A percentile compares a stretch with the other conserved stretches of the same genome.
phyloP scores from a whole-genome alignment of 2,113 vertebrate species.

The Equus quagga region DNA sequence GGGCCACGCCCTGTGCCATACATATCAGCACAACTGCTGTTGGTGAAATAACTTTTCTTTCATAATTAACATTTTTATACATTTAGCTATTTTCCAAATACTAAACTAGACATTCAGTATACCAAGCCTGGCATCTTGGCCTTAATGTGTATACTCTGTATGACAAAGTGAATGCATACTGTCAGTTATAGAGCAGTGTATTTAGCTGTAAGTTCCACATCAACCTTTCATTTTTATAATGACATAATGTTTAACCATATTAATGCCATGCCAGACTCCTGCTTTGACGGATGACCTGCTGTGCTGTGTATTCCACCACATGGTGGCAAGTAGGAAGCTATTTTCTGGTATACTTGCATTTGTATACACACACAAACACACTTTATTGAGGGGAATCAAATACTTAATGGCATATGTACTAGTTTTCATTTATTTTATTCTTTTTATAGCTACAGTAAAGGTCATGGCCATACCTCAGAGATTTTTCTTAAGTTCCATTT shows the following conservation, averaged over 20 bases:
- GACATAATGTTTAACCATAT: not conserved
- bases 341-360: not conserved
- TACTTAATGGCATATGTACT: not conserved
- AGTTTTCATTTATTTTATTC: conserved; percentile 53
- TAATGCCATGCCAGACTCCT: not conserved
- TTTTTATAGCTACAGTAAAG: conserved; percentile 57
- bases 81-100: not conserved
- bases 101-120: not conserved
- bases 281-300: not conserved
- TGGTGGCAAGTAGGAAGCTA: not conserved
- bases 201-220: not conserved
- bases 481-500: conserved; percentile 53
- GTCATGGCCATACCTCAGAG: not conserved
- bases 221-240: not conserved
- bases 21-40: not conserved
- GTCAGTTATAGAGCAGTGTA: not conserved
- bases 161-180: not conserved
- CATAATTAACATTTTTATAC: not conserved
- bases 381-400: not conserved
- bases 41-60: not conserved
- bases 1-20: not conserved
- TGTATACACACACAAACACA: not conserved
- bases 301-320: fast-evolving
- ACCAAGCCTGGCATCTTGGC: not conserved
- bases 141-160: not conserved